Evolutionary conservation across 1,140 invertebrate species (phyloP), one percentile per base, ranked within the genome.

Genomic region (Anastrepha obliqua): DNA sequence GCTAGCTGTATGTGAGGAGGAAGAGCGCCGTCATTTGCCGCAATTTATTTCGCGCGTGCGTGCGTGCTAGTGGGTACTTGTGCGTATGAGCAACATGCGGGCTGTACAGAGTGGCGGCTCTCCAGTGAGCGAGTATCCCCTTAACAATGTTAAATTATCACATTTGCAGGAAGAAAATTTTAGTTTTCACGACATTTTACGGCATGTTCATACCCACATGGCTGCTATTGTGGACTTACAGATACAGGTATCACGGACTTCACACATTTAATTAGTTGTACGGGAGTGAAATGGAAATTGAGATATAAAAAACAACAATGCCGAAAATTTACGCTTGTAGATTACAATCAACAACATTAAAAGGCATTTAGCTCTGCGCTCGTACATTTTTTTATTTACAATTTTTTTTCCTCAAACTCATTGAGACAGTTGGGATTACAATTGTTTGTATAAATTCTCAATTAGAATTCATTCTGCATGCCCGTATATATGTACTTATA

Each of bases 401-500:
- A 47, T 70, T 44, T 70, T 55, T 47, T 47, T 0, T 17, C 44
- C 1, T 74, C 29, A 42, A 13, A 2, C 42, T 74, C 39, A 74
- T 47, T n/a, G 13, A 44, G 13, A 13, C 67, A 74, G 65, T 67
- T 67, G 29, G 3, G 11, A 67, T 39, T 67, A 11, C 29, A 67
- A 42, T 42, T 67, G 11, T 29, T 42, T 67, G 65, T 9, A 7
- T 17, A 44, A 74, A 74, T 74, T 47, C 6, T 47, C 67, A 74
- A 74, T 74, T 74, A 74, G 67, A 74, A 47, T 74, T 74, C 67
- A 74, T 3, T 74, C 11, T 42, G 15, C 67, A 74, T 47, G 42
- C 20, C 65, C 65, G 6, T 11, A 67, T 20, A 42, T 74, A 74
- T 74, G 67, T 4, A 44, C 17, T 8, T 42, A 44, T 62, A 62